Conservation (phyloP, 2,888 invertebrate genomes). For the Sphecodes monilicornis region DNA sequence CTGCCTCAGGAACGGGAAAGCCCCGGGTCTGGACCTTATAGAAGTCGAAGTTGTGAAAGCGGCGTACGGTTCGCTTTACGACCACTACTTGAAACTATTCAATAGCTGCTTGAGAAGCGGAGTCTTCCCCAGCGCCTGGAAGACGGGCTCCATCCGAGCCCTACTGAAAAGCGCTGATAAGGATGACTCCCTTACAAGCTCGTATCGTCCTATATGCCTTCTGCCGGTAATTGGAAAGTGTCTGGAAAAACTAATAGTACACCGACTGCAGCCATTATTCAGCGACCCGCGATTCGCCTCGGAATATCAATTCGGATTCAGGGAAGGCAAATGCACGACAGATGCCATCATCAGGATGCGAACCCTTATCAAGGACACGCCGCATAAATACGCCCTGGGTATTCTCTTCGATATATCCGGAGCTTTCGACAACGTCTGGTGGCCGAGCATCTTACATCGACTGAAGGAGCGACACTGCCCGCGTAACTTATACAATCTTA, state of each 20-base stretch:
- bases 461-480: too few species aligned
- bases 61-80: not conserved
- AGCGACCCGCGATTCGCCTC: not conserved
- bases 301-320: not conserved
- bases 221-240: slow-evolving; percentile 14
- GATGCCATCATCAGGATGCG: not conserved
- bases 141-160: not conserved
- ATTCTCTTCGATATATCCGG: too few species aligned
- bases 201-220: slow-evolving; percentile 30
- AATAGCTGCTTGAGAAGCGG: slow-evolving; percentile 8
- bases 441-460: too few species aligned
- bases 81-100: not conserved
- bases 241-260: not conserved
- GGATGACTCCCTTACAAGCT: not conserved
- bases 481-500: too few species aligned
- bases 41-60: slow-evolving; percentile 2
- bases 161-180: slow-evolving; percentile 7
- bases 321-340: not conserved
- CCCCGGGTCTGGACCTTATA: not conserved
- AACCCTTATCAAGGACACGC: too few species aligned
- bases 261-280: not conserved
- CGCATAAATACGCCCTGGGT: too few species aligned
- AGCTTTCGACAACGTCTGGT: too few species aligned
- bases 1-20: slow-evolving; percentile 4
- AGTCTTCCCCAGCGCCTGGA: slow-evolving; percentile 9